A percentile compares a stretch with the other conserved stretches of the same genome.
Conservation (phyloP, 1,140 invertebrate genomes). For the Pemphigus obesinymphae region DNA sequence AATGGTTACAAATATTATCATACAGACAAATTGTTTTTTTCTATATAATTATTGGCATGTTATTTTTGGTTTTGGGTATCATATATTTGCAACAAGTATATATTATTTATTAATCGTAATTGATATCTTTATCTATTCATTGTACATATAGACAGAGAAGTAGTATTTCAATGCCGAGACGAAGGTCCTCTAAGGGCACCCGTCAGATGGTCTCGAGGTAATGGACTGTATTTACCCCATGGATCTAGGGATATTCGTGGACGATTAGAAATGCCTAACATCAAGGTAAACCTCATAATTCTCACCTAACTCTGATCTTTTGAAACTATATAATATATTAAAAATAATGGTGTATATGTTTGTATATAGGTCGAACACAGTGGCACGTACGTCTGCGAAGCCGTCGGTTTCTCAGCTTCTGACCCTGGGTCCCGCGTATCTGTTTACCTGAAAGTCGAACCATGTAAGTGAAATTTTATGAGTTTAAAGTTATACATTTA, state of each 20-base stretch:
- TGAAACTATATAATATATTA: too few relatives aligned
- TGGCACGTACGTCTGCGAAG: slow-evolving; percentile 79
- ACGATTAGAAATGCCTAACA: slow-evolving; percentile 77
- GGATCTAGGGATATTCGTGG: slow-evolving; percentile 62
- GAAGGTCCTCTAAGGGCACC: slow-evolving; percentile 70
- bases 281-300: slow-evolving; percentile 57
- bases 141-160: slow-evolving; percentile 73
- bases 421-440: slow-evolving; percentile 55
- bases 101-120: background rate
- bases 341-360: background rate
- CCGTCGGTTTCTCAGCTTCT: slow-evolving; percentile 60
- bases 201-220: slow-evolving; percentile 70
- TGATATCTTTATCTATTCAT: slow-evolving; percentile 31
- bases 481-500: background rate
- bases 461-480: slow-evolving; percentile 63
- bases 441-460: slow-evolving; percentile 66
- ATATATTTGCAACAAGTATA: background rate
- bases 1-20: too few relatives aligned
- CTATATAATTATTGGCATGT: slow-evolving; percentile 1
- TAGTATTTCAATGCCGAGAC: slow-evolving; percentile 86
- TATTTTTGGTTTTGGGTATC: background rate
- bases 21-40: too few relatives aligned
- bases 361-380: slow-evolving; percentile 60
- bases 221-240: slow-evolving; percentile 64
- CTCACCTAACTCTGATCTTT: too few relatives aligned